These are phyloP conservation scores for Camptogramma bilineatum DNA, from an alignment of 2,888 invertebrate species.

Conservation along the genomic window DNA sequence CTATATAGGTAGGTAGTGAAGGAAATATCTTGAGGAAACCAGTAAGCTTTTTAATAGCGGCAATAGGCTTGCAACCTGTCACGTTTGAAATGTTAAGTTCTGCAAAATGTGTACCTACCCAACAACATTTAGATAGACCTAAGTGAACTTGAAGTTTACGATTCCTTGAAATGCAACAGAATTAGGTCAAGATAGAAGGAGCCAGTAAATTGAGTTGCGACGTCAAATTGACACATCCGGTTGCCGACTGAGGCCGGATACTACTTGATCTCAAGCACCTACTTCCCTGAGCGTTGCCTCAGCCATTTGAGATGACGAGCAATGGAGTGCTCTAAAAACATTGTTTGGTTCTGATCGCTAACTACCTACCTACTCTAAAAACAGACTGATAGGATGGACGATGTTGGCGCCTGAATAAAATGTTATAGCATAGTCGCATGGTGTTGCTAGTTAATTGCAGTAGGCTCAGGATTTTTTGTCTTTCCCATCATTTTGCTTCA, in stretches of 20 bases:
- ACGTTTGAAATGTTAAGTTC: no score
- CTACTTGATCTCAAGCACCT: constrained; percentile 22
- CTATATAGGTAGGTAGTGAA: no score
- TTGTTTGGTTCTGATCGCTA: neutral
- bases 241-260: constrained; percentile 30
- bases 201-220: constrained; percentile 9
- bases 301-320: constrained; percentile 15
- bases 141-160: no score
- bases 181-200: constrained; percentile 16
- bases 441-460: no score
- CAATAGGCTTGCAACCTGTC: no score
- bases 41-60: no score
- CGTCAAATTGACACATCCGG: constrained; percentile 58
- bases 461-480: no score
- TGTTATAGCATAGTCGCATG: neutral
- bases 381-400: neutral
- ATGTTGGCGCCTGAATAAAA: neutral
- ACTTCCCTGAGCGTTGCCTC: constrained; percentile 15
- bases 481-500: no score
- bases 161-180: neutral
- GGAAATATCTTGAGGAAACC: no score
- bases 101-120: no score
- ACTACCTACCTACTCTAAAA: neutral
- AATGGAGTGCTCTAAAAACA: constrained; percentile 3
- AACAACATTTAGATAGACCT: no score